phyloP scores from a whole-genome alignment of 2,113 vertebrate genomes.

The Tragelaphus imberbis region DNA sequence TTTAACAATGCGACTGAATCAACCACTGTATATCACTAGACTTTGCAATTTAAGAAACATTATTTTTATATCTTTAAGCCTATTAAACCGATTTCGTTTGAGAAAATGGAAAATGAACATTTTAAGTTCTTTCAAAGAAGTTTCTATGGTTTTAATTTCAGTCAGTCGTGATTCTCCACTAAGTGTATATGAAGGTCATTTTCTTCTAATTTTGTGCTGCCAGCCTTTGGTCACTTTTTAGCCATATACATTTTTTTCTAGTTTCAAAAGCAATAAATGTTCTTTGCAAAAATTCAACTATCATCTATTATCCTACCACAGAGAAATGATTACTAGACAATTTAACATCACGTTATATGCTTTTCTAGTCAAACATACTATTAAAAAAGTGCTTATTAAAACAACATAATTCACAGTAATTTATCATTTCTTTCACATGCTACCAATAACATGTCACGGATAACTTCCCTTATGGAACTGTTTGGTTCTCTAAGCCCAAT shows the following conservation, averaged over 20 bases:
- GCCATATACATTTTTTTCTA: neutral
- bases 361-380: conserved; percentile 21
- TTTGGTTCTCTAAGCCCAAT: neutral
- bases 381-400: neutral
- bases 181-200: neutral
- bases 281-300: neutral
- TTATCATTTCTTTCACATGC: neutral
- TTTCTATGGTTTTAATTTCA: neutral
- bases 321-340: conserved; percentile 37
- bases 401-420: neutral
- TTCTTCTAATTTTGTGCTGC: neutral
- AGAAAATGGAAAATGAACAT: conserved; percentile 15
- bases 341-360: neutral
- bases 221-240: neutral
- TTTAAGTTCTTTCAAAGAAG: conserved; percentile 26
- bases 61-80: neutral
- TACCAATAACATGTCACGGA: neutral
- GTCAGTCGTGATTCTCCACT: neutral
- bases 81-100: neutral
- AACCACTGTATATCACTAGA: neutral
- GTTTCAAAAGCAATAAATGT: conserved; percentile 10
- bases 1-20: neutral
- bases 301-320: neutral
- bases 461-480: neutral
- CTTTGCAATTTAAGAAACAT: neutral